phyloP scores from a whole-genome alignment of 2,797 vertebrate genomes.

The Merluccius polli region DNA sequence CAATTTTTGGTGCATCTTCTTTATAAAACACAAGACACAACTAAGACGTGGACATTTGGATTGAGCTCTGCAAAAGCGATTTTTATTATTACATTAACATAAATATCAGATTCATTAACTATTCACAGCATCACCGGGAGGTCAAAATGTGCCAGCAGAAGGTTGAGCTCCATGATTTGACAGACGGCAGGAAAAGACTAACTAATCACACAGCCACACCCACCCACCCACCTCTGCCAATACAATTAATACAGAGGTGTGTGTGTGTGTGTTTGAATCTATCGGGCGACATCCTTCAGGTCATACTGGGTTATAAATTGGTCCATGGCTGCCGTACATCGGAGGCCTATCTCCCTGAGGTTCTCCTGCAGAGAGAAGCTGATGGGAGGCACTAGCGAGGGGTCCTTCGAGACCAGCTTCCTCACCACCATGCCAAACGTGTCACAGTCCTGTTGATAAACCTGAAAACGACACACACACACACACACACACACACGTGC shows the following conservation, averaged over 20 bases:
- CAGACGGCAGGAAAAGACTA: neutral
- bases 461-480: constrained; percentile 52
- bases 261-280: constrained; percentile 17
- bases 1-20: neutral
- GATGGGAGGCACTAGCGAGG: constrained; percentile 62
- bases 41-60: neutral
- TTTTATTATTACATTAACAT: neutral
- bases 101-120: neutral
- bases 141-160: neutral
- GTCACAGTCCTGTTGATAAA: constrained; percentile 71
- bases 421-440: constrained; percentile 71
- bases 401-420: constrained; percentile 74
- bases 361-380: constrained; percentile 69
- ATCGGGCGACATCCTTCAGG: constrained; percentile 38
- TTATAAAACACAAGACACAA: neutral
- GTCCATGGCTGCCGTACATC: constrained; percentile 71
- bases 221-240: neutral
- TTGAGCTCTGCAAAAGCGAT: neutral
- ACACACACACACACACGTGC: constrained; percentile 16
- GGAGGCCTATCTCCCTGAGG: constrained; percentile 67
- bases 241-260: neutral
- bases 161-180: neutral
- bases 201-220: neutral
- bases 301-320: constrained; percentile 73
- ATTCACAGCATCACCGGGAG: neutral